Conservation (phyloP, 1,140 invertebrate genomes). For the Tetranychus cinnabarinus region DNA sequence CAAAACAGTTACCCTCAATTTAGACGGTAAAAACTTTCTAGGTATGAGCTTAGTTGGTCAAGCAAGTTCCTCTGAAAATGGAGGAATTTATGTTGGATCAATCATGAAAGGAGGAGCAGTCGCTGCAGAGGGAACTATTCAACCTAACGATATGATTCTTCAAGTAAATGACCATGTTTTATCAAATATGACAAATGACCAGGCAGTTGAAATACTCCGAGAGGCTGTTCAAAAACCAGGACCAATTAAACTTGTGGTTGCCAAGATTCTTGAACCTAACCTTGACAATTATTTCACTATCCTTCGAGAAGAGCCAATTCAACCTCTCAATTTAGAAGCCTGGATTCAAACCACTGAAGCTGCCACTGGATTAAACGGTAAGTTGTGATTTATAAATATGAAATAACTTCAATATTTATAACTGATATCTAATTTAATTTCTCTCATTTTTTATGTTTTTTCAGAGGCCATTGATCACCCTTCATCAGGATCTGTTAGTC, state of each 20-base stretch:
- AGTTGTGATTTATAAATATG: no score
- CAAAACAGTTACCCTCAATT: conserved; percentile 66
- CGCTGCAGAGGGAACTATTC: conserved; percentile 67
- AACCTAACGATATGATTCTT: conserved; percentile 92
- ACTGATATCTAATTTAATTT: no score
- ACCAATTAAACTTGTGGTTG: conserved; percentile 74
- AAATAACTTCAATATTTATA: no score
- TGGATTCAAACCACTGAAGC: conserved; percentile 85
- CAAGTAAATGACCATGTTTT: conserved; percentile 94
- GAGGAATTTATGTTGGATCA: conserved; percentile 92
- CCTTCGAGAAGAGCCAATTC: conserved; percentile 78
- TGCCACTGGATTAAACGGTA: conserved; percentile 13
- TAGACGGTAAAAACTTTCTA: conserved; percentile 73
- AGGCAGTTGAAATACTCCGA: conserved; percentile 73
- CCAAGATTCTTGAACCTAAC: conserved; percentile 69
- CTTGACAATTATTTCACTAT: conserved; percentile 88
- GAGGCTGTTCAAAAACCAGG: conserved; percentile 94
- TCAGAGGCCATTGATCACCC: conserved; percentile 17
- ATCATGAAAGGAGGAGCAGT: conserved; percentile 99
- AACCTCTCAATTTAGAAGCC: conserved; percentile 92
- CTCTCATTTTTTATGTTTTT: conserved; percentile 8
- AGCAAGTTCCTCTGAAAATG: conserved; percentile 39
- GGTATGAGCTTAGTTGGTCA: conserved; percentile 80
- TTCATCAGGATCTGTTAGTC: neutral
- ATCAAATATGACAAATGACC: conserved; percentile 96